These are phyloP conservation scores for Heliconius congener DNA, from an alignment of 1,140 invertebrate species.

Conservation along the genomic window DNA sequence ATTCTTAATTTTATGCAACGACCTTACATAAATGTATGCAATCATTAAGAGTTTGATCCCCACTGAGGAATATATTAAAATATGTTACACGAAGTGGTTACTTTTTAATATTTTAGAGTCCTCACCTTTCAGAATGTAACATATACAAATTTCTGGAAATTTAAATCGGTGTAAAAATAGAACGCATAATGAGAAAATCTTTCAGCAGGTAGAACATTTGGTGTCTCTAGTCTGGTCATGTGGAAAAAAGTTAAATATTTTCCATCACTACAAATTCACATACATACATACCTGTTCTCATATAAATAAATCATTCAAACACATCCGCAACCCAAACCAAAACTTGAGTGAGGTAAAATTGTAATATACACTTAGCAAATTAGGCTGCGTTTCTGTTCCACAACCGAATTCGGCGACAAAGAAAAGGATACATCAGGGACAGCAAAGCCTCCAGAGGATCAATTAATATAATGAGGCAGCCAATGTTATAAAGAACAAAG, in stretches of 20 bases:
- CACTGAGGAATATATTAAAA: no score
- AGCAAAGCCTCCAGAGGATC: conserved; percentile 37
- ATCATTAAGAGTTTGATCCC: no score
- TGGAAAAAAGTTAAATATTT: not conserved
- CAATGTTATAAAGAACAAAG: conserved; percentile 38
- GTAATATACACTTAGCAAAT: conserved; percentile 14
- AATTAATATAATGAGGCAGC: conserved; percentile 42
- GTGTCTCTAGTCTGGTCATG: no score
- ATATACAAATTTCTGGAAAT: no score
- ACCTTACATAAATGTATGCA: no score
- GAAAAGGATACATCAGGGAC: conserved; percentile 36
- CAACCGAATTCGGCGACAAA: conserved; percentile 35
- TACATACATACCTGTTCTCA: not conserved
- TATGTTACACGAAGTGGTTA: no score
- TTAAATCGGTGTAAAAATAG: no score
- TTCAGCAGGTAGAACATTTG: no score
- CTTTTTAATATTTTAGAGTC: no score
- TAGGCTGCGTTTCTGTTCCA: conserved; percentile 9
- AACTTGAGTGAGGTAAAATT: not conserved
- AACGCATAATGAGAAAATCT: no score
- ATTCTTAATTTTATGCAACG: no score
- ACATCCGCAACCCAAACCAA: not conserved
- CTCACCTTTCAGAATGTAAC: no score
- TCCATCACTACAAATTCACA: not conserved
- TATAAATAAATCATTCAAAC: not conserved